Base-by-base conservation (phyloP, 2,888 invertebrate species). In the Exocentrus adspersus region DNA sequence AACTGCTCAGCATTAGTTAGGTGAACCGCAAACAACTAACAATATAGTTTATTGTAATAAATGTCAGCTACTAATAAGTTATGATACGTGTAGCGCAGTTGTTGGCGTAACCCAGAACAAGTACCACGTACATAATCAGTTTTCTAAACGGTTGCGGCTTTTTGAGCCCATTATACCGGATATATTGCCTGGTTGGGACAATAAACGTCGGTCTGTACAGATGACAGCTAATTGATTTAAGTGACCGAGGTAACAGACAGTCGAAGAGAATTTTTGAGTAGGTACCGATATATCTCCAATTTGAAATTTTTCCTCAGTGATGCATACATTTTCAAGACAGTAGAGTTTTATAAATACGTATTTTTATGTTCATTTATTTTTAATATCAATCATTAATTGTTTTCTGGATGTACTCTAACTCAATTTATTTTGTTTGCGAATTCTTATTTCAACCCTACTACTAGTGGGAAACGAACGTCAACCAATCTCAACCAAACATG, bases 101-200 rank as follows among this genome's bases (percentile, higher is more conserved):
- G 62, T 62, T 56, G 56, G 54, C 45, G 45, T 45, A 53, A 17
- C 54, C 48, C 32, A 52, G 41, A 45, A 56, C 62, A 37, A 46
- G 56, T 60, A 46, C n/a, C n/a, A n/a, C 56, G 56, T 58, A 37
- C 32, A 37, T 58, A 58, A 58, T 58, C 58, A 58, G 48, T 58
- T 58, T 32, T 58, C 58, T 68, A 68, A 66, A 69, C 63, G 64
- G 67, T 69, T 69, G 69, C 67, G 69, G 69, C 67, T 67, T 69
- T 67, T 67, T 64, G 50, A 46, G 28, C 17, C 53, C 65, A 69
- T 69, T 67, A 68, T 61, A 41, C 51, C 57, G 59, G 66, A 68
- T 68, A 66, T 69, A 65, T 62, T 67, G 62, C 64, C 65, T 14
- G 50, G 65, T 37, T 50, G 42, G 67, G 63, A 48, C 59, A 63